A percentile compares a stretch with the other conserved stretches of the same genome.
These are phyloP conservation scores for Zaprionus africanus DNA, from an alignment of 1,140 invertebrate species.

Conservation along the genomic window DNA sequence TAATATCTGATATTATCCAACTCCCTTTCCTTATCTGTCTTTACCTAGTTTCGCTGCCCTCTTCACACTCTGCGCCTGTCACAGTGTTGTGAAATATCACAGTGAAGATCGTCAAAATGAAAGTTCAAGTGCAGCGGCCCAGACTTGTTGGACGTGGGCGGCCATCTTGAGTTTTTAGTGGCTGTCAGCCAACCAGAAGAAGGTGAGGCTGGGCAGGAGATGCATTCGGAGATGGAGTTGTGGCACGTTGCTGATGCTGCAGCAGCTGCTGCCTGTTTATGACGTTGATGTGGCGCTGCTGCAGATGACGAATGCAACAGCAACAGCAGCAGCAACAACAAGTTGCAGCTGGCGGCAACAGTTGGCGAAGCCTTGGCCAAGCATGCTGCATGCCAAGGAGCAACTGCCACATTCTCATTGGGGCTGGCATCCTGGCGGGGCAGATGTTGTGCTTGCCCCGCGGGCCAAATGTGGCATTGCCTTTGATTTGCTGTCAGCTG, in stretches of 20 bases:
- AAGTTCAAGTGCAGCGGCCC: slow-evolving; percentile 61
- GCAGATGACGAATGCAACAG: slow-evolving; percentile 47
- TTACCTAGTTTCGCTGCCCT: not conserved
- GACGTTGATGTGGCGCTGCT: slow-evolving; percentile 69
- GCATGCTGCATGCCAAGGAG: slow-evolving; percentile 28
- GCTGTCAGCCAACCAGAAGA: slow-evolving; percentile 71
- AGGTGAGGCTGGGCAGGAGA: slow-evolving; percentile 31
- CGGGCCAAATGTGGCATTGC: slow-evolving; percentile 27
- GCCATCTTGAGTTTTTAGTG: slow-evolving; percentile 70
- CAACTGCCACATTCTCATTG: slow-evolving; percentile 45
- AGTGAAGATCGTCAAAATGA: slow-evolving; percentile 53
- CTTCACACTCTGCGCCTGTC: not conserved
- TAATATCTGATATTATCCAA: not conserved
- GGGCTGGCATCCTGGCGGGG: slow-evolving; percentile 19
- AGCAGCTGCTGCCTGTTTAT: slow-evolving; percentile 58
- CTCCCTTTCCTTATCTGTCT: not conserved
- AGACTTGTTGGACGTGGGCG: slow-evolving; percentile 55
- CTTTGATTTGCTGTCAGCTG: slow-evolving; percentile 57
- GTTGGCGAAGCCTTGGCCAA: slow-evolving; percentile 48
- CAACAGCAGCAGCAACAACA: slow-evolving; percentile 53
- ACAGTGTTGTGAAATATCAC: slow-evolving; percentile 9
- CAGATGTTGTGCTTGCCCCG: slow-evolving; percentile 17
- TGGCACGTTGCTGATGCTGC: not conserved
- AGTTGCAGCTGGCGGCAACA: slow-evolving; percentile 71
- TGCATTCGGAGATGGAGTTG: slow-evolving; percentile 30